phyloP scores from a whole-genome alignment of 2,113 vertebrate species.

The Gopherus evgoodei region DNA sequence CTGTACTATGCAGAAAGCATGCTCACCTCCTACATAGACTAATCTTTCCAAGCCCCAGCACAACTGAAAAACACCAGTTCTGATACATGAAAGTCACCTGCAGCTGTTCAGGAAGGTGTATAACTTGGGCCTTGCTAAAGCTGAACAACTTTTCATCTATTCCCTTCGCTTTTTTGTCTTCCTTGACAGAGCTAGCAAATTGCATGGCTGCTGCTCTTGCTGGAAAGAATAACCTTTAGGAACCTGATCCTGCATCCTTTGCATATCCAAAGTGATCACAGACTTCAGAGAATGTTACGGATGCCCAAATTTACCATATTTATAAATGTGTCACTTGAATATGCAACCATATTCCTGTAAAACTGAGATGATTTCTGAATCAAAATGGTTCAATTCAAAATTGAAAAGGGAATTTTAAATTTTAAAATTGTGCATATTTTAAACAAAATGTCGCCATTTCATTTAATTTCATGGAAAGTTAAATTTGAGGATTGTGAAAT shows the following conservation, averaged over 20 bases:
- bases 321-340: neutral
- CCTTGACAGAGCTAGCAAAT: neutral
- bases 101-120: neutral
- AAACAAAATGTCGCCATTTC: neutral
- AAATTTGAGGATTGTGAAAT: neutral
- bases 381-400: neutral
- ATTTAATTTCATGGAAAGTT: neutral
- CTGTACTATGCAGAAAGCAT: neutral
- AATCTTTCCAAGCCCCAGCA: neutral
- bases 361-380: neutral
- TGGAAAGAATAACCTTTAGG: neutral
- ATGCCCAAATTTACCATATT: neutral
- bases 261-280: neutral
- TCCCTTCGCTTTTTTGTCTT: neutral
- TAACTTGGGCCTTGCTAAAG: neutral
- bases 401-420: neutral
- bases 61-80: neutral
- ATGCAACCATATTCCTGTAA: neutral
- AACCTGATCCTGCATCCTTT: neutral
- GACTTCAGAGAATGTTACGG: neutral
- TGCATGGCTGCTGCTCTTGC: neutral
- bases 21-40: neutral
- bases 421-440: neutral
- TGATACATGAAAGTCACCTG: neutral
- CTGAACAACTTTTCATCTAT: neutral